Evolutionary conservation across 2,797 vertebrate species (phyloP).

Genomic region (Graptemys geographica): DNA sequence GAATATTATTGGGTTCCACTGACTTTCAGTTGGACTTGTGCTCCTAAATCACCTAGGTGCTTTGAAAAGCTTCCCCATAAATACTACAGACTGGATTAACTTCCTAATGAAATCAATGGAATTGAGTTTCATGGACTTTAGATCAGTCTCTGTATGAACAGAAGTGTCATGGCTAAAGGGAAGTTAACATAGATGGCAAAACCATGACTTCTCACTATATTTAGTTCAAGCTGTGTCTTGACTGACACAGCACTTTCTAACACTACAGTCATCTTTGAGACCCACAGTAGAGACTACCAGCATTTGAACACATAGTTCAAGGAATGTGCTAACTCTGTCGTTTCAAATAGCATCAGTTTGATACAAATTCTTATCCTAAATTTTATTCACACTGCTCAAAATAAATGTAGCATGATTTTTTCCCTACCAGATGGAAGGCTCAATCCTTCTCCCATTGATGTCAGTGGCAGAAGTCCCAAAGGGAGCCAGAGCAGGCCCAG

Average conservation of each 20-base stretch:
- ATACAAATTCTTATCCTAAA: conserved; percentile 47
- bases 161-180: conserved; percentile 33
- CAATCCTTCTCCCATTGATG: background rate
- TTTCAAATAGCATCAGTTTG: conserved; percentile 44
- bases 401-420: conserved; percentile 7
- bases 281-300: background rate
- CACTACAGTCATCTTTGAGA: background rate
- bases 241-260: background rate
- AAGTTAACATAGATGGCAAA: conserved; percentile 32
- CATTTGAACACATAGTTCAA: background rate
- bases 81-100: background rate
- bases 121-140: background rate
- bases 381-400: conserved; percentile 58
- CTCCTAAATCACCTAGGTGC: background rate
- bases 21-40: background rate
- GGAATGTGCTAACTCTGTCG: conserved; percentile 40
- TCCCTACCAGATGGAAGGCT: conserved; percentile 6
- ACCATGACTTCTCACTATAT: conserved; percentile 4
- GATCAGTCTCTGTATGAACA: background rate
- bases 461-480: background rate
- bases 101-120: background rate
- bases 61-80: background rate
- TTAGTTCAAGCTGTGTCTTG: conserved; percentile 26
- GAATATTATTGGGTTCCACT: background rate
- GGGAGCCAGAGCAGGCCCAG: background rate